A percentile compares a stretch with the other conserved stretches of the same genome.
Conservation (phyloP, 2,888 invertebrate genomes). For the Lordiphosa fenestrarum region DNA sequence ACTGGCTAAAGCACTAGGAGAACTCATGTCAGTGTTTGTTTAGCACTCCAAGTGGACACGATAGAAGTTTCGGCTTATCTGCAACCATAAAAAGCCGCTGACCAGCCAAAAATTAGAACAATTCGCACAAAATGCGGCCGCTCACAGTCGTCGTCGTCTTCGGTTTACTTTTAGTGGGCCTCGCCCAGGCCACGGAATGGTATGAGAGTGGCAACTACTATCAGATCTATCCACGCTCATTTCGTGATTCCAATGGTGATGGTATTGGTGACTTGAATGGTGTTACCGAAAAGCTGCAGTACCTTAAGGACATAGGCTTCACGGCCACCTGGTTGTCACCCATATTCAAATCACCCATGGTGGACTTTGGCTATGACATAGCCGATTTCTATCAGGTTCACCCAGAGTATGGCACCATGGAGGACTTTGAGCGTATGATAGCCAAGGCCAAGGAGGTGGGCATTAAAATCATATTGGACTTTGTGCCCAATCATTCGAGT, state of each 20-base stretch:
- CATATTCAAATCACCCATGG: conserved; percentile 90
- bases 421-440: conserved; percentile 85
- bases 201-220: conserved; percentile 80
- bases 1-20: background rate
- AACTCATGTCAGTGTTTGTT: no score
- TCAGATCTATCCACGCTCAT: conserved; percentile 91
- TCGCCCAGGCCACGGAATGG: no score
- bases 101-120: no score
- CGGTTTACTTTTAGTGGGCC: no score
- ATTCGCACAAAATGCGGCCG: no score
- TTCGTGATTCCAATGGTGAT: conserved; percentile 89
- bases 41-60: no score
- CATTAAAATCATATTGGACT: conserved; percentile 83
- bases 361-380: conserved; percentile 94
- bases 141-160: no score
- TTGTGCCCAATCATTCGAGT: conserved; percentile 87
- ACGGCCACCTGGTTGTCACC: conserved; percentile 92
- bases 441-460: conserved; percentile 82
- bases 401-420: conserved; percentile 86
- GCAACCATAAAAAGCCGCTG: background rate
- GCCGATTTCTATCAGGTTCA: conserved; percentile 88
- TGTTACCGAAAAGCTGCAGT: conserved; percentile 83
- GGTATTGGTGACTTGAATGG: conserved; percentile 93
- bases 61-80: no score
- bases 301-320: conserved; percentile 86